phyloP scores from a whole-genome alignment of 2,113 vertebrate genomes.

The Microcebus griseorufus region DNA sequence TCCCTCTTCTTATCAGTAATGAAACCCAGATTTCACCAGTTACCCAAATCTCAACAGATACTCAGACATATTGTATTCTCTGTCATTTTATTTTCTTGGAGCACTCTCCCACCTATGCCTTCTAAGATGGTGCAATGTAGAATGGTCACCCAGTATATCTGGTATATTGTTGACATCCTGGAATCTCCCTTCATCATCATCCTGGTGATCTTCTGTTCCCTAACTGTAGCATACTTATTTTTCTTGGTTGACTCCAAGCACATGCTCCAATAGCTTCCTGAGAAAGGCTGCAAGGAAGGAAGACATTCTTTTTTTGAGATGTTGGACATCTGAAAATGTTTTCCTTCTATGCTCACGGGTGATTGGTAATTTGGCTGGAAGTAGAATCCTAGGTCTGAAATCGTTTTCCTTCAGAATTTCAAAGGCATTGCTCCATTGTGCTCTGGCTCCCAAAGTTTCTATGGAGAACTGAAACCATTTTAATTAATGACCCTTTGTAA shows the following conservation, averaged over 20 bases:
- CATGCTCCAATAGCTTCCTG: background rate
- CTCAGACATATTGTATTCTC: background rate
- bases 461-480: background rate
- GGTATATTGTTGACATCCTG: background rate
- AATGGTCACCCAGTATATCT: background rate
- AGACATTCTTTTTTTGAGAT: background rate
- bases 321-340: background rate
- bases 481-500: constrained; percentile 39
- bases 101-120: background rate
- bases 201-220: background rate
- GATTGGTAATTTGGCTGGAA: background rate
- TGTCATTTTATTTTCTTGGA: background rate
- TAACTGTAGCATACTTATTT: background rate
- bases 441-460: constrained; percentile 1
- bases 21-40: background rate
- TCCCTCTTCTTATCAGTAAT: background rate
- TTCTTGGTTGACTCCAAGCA: background rate
- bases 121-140: background rate
- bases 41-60: background rate
- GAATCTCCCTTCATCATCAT: background rate
- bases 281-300: background rate
- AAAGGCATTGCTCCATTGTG: background rate
- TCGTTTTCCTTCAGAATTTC: constrained; percentile 21
- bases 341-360: background rate
- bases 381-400: background rate